Evolutionary conservation across 2,888 invertebrate species (phyloP).

Genomic region (Epiblema foenella): DNA sequence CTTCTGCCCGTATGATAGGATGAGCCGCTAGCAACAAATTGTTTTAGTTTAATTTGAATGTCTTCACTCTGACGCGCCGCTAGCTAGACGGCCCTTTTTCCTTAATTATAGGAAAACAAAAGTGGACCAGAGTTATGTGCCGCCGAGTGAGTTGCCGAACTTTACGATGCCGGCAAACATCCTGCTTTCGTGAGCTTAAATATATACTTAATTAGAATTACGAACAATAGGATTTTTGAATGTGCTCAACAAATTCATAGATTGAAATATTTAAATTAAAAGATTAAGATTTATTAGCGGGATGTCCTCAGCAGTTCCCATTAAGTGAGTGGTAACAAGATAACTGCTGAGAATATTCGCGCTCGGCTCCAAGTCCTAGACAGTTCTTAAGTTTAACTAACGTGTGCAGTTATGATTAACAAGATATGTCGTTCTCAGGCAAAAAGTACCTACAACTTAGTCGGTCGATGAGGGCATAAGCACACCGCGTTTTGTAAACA

Average conservation of each 20-base stretch:
- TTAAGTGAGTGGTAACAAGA: neutral
- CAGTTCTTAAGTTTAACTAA: neutral
- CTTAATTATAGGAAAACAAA: neutral
- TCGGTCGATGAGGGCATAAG: no score
- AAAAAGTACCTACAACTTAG: no score
- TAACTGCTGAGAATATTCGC: neutral
- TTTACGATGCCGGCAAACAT: neutral
- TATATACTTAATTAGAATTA: no score
- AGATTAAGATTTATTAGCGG: neutral
- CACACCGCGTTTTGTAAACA: no score
- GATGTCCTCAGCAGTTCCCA: neutral
- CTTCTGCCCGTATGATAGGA: slow-evolving; percentile 64
- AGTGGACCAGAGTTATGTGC: neutral
- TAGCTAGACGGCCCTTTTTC: neutral
- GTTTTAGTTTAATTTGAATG: slow-evolving; percentile 18
- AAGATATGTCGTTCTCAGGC: neutral
- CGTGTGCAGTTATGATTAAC: slow-evolving; percentile 3
- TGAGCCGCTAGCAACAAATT: neutral
- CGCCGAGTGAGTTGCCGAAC: neutral
- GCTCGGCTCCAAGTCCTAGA: neutral
- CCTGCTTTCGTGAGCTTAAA: neutral
- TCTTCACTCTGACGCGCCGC: neutral
- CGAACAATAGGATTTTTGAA: no score
- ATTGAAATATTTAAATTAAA: no score
- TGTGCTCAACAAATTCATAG: neutral